A percentile compares a stretch with the other conserved stretches of the same genome.
These are phyloP conservation scores for Chrysocyon brachyurus DNA, from an alignment of 2,797 vertebrate genomes.

Conservation along the genomic window DNA sequence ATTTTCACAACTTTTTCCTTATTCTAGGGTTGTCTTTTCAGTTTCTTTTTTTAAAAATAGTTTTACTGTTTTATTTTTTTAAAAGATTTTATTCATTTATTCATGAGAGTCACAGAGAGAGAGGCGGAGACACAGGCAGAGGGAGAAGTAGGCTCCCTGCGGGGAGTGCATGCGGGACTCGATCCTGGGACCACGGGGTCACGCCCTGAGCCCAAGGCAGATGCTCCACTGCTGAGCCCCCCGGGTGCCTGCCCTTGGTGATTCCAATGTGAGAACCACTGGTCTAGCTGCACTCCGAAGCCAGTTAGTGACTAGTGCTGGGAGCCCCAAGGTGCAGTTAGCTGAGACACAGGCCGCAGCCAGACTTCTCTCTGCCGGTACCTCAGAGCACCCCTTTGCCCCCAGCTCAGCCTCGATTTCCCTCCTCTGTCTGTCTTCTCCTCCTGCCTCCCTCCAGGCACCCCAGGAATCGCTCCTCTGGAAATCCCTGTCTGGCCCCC, in stretches of 20 bases:
- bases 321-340: neutral
- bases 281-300: rapidly evolving
- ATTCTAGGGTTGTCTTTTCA: too few species aligned
- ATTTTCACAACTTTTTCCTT: too few species aligned
- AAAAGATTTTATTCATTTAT: too few species aligned
- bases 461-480: neutral
- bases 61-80: too few species aligned
- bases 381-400: rapidly evolving
- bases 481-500: neutral
- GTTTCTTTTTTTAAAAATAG: too few species aligned
- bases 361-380: neutral
- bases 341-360: rapidly evolving
- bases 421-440: neutral
- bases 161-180: too few species aligned
- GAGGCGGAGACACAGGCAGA: too few species aligned
- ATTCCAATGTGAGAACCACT: neutral
- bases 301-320: neutral
- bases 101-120: too few species aligned
- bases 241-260: neutral
- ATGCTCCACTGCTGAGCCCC: too few species aligned
- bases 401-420: neutral
- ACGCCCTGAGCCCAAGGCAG: too few species aligned
- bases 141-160: too few species aligned
- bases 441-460: neutral
- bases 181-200: too few species aligned